These are phyloP conservation scores for Papilio helenus DNA, from an alignment of 1,140 invertebrate genomes.

Conservation along the genomic window DNA sequence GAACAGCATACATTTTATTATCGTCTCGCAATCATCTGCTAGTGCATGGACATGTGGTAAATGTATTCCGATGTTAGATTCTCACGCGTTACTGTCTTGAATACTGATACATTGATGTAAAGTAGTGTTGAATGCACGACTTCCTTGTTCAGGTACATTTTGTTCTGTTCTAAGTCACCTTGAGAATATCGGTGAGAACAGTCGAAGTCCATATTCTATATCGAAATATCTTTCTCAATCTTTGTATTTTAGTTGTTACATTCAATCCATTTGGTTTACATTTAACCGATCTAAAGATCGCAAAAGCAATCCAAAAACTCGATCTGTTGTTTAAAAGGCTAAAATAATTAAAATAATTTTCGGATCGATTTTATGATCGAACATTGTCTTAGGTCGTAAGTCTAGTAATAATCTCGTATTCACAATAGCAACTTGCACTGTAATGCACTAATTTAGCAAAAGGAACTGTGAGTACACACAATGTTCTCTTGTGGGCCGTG, in stretches of 20 bases:
- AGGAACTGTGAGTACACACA: slow-evolving; percentile 43
- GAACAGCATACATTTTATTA: slow-evolving; percentile 39
- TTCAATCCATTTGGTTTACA: no score
- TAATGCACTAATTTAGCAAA: slow-evolving; percentile 32
- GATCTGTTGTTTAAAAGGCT: not conserved
- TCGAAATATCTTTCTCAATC: no score
- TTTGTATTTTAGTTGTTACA: no score
- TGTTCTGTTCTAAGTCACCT: not conserved
- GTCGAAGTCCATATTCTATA: no score
- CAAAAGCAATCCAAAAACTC: no score
- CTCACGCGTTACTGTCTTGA: slow-evolving; percentile 50
- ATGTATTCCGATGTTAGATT: slow-evolving; percentile 38
- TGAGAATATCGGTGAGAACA: not conserved
- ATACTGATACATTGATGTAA: slow-evolving; percentile 45
- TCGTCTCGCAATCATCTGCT: slow-evolving; percentile 38
- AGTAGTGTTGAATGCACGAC: slow-evolving; percentile 17
- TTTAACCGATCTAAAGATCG: no score
- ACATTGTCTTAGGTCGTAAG: not conserved
- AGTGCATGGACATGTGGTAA: slow-evolving; percentile 45
- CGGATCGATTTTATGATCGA: not conserved
- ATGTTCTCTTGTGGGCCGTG: slow-evolving; percentile 52
- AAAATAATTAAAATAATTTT: not conserved
- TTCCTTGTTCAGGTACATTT: slow-evolving; percentile 6
- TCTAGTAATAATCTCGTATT: not conserved
- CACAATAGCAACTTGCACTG: slow-evolving; percentile 25